phyloP scores from a whole-genome alignment of 2,797 vertebrate genomes.

The Lemur catta region DNA sequence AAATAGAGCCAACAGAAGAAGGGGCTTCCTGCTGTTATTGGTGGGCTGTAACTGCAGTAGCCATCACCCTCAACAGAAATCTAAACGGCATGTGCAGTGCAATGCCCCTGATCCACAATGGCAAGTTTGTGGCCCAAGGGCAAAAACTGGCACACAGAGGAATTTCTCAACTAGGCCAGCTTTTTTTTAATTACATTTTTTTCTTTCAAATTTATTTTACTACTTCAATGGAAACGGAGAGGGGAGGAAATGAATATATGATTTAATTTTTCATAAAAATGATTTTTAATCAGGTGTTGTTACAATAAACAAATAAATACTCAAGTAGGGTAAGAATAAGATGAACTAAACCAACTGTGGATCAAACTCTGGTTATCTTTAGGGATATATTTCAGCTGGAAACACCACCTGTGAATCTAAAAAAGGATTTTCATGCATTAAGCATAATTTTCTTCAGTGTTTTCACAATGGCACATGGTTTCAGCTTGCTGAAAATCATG shows the following conservation, averaged over 20 bases:
- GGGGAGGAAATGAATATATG: not conserved
- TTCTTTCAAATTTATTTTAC: constrained; percentile 14
- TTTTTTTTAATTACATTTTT: not conserved
- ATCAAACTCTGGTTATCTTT: not conserved
- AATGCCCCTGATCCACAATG: not conserved
- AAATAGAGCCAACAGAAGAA: not conserved
- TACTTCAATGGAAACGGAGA: not conserved
- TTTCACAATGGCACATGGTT: not conserved
- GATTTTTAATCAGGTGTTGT: not conserved
- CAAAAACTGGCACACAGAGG: not conserved
- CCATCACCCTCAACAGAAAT: constrained; percentile 26
- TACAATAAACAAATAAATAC: not conserved
- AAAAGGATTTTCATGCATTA: not conserved
- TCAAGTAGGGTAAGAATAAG: not conserved
- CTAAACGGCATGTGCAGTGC: not conserved
- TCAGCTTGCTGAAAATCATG: not conserved
- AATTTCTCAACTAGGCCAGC: not conserved
- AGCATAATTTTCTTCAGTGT: not conserved
- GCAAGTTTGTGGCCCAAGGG: not conserved
- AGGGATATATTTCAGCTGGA: not conserved
- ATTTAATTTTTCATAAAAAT: constrained; percentile 20
- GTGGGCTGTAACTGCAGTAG: not conserved
- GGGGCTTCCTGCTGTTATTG: not conserved
- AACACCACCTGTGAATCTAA: not conserved
- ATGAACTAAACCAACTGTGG: not conserved